phyloP scores from a whole-genome alignment of 2,888 invertebrate species.

The Polietes domitor region DNA sequence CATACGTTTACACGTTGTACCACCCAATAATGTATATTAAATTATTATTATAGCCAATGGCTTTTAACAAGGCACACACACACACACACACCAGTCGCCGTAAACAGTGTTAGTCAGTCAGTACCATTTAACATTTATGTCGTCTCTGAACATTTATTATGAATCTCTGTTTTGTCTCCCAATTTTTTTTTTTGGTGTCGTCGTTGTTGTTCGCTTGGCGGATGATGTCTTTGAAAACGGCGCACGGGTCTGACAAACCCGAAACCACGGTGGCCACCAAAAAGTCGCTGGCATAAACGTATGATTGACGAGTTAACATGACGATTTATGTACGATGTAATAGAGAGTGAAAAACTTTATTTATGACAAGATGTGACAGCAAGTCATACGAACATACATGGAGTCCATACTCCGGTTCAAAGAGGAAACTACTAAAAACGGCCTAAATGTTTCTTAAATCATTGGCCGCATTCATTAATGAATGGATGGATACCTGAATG shows the following conservation, averaged over 20 bases:
- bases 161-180: constrained; percentile 4
- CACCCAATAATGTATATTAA: constrained; percentile 28
- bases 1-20: constrained; percentile 9
- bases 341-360: constrained; percentile 37
- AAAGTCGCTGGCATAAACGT: not conserved
- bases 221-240: constrained; percentile 9
- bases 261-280: not conserved
- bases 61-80: not conserved
- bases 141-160: constrained; percentile 29
- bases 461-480: constrained; percentile 28
- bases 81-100: too few species aligned
- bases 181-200: not conserved
- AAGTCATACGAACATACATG: not conserved
- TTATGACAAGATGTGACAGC: constrained; percentile 27
- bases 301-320: constrained; percentile 58
- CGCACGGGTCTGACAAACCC: not conserved
- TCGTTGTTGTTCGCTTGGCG: not conserved
- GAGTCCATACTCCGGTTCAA: not conserved
- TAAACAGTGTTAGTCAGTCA: constrained; percentile 27
- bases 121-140: constrained; percentile 41
- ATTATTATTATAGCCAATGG: constrained; percentile 34
- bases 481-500: constrained; percentile 11
- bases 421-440: constrained; percentile 12
- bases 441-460: constrained; percentile 25
- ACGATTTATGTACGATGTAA: constrained; percentile 54